phyloP scores from a whole-genome alignment of 2,888 invertebrate genomes.

The Parapristionchus giblindavisi region DNA sequence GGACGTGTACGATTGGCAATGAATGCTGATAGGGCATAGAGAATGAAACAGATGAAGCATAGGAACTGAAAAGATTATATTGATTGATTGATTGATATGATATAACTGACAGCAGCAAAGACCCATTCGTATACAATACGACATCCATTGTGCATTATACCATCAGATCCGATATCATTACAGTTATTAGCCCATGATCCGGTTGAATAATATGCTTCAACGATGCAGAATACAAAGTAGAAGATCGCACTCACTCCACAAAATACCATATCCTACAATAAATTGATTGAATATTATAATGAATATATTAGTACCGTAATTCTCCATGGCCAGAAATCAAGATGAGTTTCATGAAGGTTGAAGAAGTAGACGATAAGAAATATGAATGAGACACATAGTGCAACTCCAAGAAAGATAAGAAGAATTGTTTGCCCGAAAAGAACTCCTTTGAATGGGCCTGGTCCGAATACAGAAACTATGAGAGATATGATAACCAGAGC shows the following conservation, averaged over 20 bases:
- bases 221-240: constrained; percentile 58
- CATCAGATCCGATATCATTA: constrained; percentile 67
- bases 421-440: constrained; percentile 67
- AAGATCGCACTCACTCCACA: constrained; percentile 53
- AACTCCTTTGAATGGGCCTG: constrained; percentile 67
- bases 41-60: constrained; percentile 53
- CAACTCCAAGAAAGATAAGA: constrained; percentile 60
- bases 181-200: constrained; percentile 69
- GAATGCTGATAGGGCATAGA: constrained; percentile 54
- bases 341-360: constrained; percentile 59
- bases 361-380: constrained; percentile 67
- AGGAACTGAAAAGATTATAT: constrained; percentile 57
- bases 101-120: constrained; percentile 64
- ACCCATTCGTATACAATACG: constrained; percentile 66
- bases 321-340: constrained; percentile 67
- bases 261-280: constrained; percentile 61
- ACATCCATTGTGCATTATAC: constrained; percentile 66
- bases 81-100: neutral
- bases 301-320: constrained; percentile 47
- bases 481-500: constrained; percentile 61
- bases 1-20: constrained; percentile 49
- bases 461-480: constrained; percentile 65
- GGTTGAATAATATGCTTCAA: constrained; percentile 67
- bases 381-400: constrained; percentile 65
- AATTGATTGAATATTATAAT: neutral